Evolutionary conservation across 2,113 vertebrate species (phyloP).

Genomic region (Hemiprocne comata): DNA sequence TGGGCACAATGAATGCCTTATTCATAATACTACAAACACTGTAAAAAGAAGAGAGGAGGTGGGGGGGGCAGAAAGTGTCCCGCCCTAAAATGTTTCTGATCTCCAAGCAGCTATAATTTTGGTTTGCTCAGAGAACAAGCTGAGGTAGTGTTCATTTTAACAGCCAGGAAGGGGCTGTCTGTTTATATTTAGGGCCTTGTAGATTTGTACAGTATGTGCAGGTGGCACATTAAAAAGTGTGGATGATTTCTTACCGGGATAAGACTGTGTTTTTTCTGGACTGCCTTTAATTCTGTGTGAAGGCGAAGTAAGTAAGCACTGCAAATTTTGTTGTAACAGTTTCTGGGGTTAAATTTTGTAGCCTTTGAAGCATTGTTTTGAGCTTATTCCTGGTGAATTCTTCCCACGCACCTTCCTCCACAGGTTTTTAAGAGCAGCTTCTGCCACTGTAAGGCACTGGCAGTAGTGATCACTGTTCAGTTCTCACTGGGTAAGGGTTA

Average conservation of each 20-base stretch:
- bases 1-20: slow-evolving; percentile 66
- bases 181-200: slow-evolving; percentile 64
- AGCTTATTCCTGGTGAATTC: neutral
- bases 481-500: neutral
- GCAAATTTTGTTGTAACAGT: neutral
- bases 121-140: slow-evolving; percentile 70
- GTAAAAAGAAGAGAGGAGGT: neutral
- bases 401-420: neutral
- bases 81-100: slow-evolving; percentile 45
- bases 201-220: slow-evolving; percentile 47
- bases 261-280: slow-evolving; percentile 62
- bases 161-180: slow-evolving; percentile 69
- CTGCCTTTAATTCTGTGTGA: neutral
- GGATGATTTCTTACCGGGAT: slow-evolving; percentile 30
- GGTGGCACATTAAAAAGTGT: slow-evolving; percentile 66
- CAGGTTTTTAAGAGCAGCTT: neutral
- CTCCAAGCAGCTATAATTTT: slow-evolving; percentile 47
- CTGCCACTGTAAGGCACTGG: neutral
- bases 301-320: neutral
- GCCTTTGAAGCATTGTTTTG: neutral
- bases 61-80: neutral
- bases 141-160: slow-evolving; percentile 65
- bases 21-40: slow-evolving; percentile 50
- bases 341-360: neutral
- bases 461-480: neutral